Conservation (phyloP, 53 echinoderm and acorn worm genomes). For the Holothuria leucospilota region DNA sequence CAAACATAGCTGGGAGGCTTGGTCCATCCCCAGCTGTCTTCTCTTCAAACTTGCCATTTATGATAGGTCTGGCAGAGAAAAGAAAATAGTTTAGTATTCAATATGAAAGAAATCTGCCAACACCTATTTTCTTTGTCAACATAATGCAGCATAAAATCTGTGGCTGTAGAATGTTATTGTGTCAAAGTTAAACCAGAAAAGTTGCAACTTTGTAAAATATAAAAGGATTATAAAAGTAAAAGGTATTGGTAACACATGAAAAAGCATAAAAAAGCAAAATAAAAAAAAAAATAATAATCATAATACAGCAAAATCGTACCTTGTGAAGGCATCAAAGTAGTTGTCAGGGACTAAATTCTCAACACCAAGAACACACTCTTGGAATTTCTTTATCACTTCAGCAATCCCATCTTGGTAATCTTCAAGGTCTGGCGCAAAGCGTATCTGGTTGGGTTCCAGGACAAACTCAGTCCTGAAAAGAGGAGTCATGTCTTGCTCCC, state of each 20-base stretch:
- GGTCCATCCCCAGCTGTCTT: constrained; percentile 99
- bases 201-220: too few species aligned
- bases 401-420: constrained; percentile 92
- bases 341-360: constrained; percentile 94
- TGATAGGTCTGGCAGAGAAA: constrained; percentile 80
- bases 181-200: too few species aligned
- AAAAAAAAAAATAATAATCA: neutral
- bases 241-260: too few species aligned
- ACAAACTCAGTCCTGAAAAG: constrained; percentile 97
- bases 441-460: constrained; percentile 87
- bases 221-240: too few species aligned
- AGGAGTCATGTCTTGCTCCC: constrained; percentile 45
- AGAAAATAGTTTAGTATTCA: neutral
- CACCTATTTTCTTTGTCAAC: neutral
- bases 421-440: constrained; percentile 85
- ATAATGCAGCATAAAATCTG: too few species aligned
- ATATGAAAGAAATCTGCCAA: neutral
- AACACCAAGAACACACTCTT: constrained; percentile 97
- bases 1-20: constrained; percentile 96
- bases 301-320: constrained; percentile 52
- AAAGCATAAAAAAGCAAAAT: neutral
- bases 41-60: constrained; percentile 98
- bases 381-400: constrained; percentile 91
- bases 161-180: too few species aligned
- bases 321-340: constrained; percentile 99